These are phyloP conservation scores for Halictus quadricinctus DNA, from an alignment of 2,888 invertebrate species.

Conservation along the genomic window DNA sequence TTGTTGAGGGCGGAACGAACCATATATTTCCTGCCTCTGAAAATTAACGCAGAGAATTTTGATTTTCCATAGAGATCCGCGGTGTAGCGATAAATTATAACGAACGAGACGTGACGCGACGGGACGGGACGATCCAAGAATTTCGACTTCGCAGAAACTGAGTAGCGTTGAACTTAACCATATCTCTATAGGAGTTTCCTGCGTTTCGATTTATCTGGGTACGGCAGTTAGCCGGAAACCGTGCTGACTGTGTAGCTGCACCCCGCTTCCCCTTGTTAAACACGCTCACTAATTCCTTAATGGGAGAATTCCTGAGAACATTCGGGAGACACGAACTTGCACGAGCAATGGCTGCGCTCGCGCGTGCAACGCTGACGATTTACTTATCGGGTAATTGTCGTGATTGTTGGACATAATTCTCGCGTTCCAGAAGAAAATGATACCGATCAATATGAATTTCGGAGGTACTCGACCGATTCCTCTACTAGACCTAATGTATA, in stretches of 20 bases:
- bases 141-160: constrained; percentile 22
- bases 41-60: too few relatives aligned
- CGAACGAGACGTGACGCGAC: too few relatives aligned
- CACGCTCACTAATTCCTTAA: constrained; percentile 52
- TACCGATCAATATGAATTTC: neutral
- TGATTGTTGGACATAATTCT: neutral
- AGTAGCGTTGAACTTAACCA: constrained; percentile 40
- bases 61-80: too few relatives aligned
- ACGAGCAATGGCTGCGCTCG: neutral
- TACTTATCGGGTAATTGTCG: constrained; percentile 9
- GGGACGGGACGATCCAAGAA: constrained; percentile 31
- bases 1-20: too few relatives aligned
- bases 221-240: constrained; percentile 54
- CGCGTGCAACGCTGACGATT: neutral
- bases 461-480: neutral
- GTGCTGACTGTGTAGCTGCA: constrained; percentile 51
- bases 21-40: too few relatives aligned
- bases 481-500: too few relatives aligned
- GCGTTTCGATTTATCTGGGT: constrained; percentile 59
- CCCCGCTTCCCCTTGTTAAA: constrained; percentile 38
- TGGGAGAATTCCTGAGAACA: constrained; percentile 40
- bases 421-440: too few relatives aligned
- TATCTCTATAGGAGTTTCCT: constrained; percentile 50
- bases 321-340: constrained; percentile 19
- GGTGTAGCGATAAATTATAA: too few relatives aligned